A percentile compares a stretch with the other conserved stretches of the same genome.
Conservation (phyloP, 2,888 invertebrate genomes). For the Silvanus unidentatus region DNA sequence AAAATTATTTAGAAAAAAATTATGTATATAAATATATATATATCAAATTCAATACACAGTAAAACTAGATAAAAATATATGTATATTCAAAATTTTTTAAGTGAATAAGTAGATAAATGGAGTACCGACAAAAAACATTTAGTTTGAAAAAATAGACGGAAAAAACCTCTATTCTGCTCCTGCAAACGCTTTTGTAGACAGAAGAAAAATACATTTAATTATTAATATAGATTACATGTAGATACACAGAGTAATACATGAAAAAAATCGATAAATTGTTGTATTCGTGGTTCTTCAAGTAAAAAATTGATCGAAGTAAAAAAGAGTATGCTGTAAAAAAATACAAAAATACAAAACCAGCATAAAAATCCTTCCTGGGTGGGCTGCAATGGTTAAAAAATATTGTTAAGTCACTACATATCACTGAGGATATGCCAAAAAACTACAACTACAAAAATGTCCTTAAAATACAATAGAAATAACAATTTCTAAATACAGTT, state of each 20-base stretch:
- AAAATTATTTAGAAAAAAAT: constrained; percentile 26
- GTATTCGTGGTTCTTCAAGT: constrained; percentile 13
- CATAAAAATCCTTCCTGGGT: constrained; percentile 42
- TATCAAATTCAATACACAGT: neutral
- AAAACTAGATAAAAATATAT: too few species aligned
- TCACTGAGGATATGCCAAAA: constrained; percentile 47
- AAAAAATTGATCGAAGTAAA: constrained; percentile 29
- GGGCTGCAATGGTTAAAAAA: constrained; percentile 48
- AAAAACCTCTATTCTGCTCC: constrained; percentile 46
- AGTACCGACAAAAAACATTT: constrained; percentile 6
- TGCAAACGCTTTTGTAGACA: constrained; percentile 51
- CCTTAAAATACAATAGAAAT: too few species aligned
- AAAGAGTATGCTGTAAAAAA: constrained; percentile 37
- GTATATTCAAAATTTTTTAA: neutral
- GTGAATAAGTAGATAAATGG: constrained; percentile 1
- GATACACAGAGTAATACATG: constrained; percentile 17
- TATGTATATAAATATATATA: too few species aligned
- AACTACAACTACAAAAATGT: constrained; percentile 14
- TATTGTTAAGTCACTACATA: constrained; percentile 43
- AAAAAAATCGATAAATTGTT: constrained; percentile 15
- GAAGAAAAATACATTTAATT: constrained; percentile 38
- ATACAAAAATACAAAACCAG: constrained; percentile 35
- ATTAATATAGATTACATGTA: constrained; percentile 4
- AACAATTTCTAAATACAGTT: too few species aligned
- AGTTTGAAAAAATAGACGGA: constrained; percentile 4